A percentile compares a stretch with the other conserved stretches of the same genome.
phyloP scores from a whole-genome alignment of 2,113 vertebrate species.

The Hucho hucho region DNA sequence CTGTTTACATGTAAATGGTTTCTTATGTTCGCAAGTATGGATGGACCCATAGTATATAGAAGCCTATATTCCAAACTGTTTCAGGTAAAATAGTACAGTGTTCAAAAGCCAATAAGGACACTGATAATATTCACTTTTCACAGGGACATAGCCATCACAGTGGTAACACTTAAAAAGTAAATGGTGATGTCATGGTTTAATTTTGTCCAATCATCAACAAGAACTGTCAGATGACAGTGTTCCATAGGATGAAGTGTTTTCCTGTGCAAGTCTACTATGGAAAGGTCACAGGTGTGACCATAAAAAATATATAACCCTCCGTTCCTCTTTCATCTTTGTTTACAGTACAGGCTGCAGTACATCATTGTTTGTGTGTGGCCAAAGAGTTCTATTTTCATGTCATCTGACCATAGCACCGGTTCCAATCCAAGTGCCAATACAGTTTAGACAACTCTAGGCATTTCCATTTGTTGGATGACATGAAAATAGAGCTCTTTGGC shows the following conservation, averaged over 20 bases:
- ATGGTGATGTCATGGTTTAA: background rate
- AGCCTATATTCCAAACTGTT: background rate
- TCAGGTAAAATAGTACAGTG: background rate
- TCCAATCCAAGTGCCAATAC: too few relatives aligned
- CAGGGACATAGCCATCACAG: background rate
- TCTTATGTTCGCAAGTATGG: too few relatives aligned
- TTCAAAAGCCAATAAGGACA: constrained; percentile 3
- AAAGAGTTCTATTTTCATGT: too few relatives aligned
- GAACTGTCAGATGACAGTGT: background rate
- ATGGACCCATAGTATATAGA: too few relatives aligned
- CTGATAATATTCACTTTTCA: background rate
- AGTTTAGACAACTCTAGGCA: too few relatives aligned
- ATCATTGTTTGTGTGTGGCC: constrained; percentile 14
- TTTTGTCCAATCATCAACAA: background rate
- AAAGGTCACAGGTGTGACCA: background rate
- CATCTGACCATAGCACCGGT: too few relatives aligned
- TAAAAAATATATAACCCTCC: background rate
- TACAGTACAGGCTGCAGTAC: constrained; percentile 19
- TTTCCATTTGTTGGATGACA: too few relatives aligned
- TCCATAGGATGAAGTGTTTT: background rate
- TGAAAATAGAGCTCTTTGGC: too few relatives aligned
- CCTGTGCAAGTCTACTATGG: background rate
- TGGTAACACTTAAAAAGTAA: background rate
- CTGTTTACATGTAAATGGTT: too few relatives aligned
- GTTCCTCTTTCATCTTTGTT: constrained; percentile 13